Conservation (phyloP, 2,113 vertebrate species). For the Asarcornis scutulata region DNA sequence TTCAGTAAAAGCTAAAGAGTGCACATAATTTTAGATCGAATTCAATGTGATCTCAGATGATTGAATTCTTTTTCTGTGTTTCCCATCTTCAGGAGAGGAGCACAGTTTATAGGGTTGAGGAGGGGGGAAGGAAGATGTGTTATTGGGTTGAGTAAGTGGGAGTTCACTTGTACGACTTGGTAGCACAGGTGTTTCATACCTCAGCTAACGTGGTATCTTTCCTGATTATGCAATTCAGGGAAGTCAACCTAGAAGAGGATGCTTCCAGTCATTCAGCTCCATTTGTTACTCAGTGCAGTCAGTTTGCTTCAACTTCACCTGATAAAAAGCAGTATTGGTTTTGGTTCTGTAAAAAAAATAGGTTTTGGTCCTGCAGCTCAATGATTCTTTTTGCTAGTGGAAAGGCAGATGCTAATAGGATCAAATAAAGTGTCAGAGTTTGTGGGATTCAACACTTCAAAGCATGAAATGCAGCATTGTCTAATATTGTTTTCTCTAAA, state of each 20-base stretch:
- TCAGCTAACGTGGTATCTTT: neutral
- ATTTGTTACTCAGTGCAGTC: neutral
- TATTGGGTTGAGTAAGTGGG: neutral
- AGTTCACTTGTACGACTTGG: neutral
- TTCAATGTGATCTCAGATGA: neutral
- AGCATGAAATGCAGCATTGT: neutral
- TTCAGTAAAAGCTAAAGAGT: neutral
- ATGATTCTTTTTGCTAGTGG: neutral
- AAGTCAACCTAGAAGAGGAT: neutral
- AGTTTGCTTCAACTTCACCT: neutral
- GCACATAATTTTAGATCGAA: neutral
- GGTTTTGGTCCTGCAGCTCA: neutral
- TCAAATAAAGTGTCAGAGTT: neutral
- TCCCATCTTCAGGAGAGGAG: neutral
- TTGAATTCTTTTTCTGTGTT: neutral
- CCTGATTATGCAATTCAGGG: neutral
- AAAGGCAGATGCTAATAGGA: neutral
- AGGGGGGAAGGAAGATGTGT: neutral
- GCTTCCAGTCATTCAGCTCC: neutral
- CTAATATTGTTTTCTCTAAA: neutral
- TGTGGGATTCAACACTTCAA: neutral
- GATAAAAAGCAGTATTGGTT: neutral
- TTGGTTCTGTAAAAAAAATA: neutral
- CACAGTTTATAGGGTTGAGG: neutral
- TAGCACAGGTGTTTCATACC: neutral